Conservation (phyloP, 2,888 invertebrate species). For the Xanthia icteritia region DNA sequence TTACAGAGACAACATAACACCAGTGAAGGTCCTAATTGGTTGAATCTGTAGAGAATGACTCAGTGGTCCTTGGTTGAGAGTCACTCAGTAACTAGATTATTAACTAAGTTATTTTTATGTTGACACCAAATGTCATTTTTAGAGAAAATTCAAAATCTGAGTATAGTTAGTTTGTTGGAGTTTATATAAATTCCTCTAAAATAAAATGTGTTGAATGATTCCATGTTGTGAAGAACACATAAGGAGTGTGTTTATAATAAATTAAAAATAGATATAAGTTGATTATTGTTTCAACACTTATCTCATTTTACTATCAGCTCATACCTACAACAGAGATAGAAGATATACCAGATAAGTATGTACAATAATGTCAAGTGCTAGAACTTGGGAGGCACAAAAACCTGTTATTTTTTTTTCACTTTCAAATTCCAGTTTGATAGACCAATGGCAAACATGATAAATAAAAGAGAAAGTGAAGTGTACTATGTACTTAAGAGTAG, state of each 20-base stretch:
- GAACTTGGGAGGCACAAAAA: background rate
- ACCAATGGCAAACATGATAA: conserved; percentile 30
- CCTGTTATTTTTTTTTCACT: conserved; percentile 39
- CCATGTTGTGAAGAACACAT: background rate
- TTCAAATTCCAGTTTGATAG: conserved; percentile 39
- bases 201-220: background rate
- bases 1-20: too few relatives aligned
- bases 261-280: conserved; percentile 4
- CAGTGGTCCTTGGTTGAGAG: too few relatives aligned
- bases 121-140: too few relatives aligned
- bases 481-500: background rate
- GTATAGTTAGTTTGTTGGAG: too few relatives aligned
- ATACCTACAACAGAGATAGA: conserved; percentile 3
- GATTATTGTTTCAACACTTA: conserved; percentile 18
- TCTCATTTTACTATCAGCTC: conserved; percentile 29
- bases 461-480: conserved; percentile 50
- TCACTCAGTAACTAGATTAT: too few relatives aligned
- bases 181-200: background rate
- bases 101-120: too few relatives aligned
- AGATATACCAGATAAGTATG: conserved; percentile 15
- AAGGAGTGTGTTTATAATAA: background rate
- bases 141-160: too few relatives aligned
- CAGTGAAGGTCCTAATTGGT: too few relatives aligned
- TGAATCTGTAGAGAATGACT: too few relatives aligned
- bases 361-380: background rate